Evolutionary conservation across 2,113 vertebrate species (phyloP).

Genomic region (Mystacornis crossleyi): DNA sequence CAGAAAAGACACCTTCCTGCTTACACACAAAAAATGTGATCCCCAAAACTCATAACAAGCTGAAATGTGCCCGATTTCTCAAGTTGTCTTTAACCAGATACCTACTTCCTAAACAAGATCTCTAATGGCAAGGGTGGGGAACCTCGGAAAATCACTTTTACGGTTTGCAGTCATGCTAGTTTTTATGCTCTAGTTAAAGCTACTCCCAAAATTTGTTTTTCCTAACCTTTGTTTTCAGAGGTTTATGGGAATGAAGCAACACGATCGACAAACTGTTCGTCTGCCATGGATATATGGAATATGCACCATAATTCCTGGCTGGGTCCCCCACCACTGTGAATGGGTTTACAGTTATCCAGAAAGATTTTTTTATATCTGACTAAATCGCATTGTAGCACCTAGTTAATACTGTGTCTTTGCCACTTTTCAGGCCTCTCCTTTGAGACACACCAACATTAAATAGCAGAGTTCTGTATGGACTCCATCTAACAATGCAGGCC

Average conservation of each 20-base stretch:
- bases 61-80: not conserved
- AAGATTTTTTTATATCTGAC: not conserved
- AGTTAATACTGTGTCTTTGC: not conserved
- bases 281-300: not conserved
- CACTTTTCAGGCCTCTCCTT: not conserved
- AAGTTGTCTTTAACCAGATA: not conserved
- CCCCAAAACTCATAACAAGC: not conserved
- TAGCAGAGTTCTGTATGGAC: not conserved
- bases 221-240: not conserved
- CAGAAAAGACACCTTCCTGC: not conserved
- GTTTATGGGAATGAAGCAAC: not conserved
- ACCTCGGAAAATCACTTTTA: not conserved
- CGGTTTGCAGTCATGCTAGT: not conserved
- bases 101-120: not conserved
- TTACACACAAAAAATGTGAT: not conserved
- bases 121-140: not conserved
- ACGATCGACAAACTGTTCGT: not conserved
- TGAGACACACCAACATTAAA: not conserved
- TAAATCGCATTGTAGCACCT: not conserved
- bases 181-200: not conserved
- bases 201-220: not conserved
- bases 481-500: not conserved
- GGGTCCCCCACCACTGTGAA: fast-evolving
- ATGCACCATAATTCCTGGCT: not conserved
- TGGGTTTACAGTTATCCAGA: not conserved